Base-by-base conservation (phyloP, 2,797 vertebrate genomes). In the Gymnopithys bicolor region DNA sequence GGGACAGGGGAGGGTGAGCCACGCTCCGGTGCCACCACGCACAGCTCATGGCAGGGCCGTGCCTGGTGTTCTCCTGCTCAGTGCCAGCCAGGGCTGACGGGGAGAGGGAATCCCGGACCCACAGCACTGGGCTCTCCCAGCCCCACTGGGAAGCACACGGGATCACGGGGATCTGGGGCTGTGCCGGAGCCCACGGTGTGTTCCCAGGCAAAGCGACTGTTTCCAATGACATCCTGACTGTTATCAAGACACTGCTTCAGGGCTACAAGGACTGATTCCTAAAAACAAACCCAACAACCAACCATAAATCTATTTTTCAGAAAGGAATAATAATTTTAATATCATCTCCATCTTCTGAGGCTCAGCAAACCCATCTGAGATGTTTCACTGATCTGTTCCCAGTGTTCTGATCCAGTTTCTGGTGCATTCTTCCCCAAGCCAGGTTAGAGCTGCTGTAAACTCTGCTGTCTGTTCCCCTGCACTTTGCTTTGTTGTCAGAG, bases 201-300 rank as follows among this genome's bases (percentile, higher is more conserved):
- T 28, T 43, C 87, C 94, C 23, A 10, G 70, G 14, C 85, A 83
- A 15, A 25, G 45, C 2, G 70, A 97, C 97, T 96, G 96, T 94
- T 95, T 35, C 94, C 58, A 76, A 7, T 6, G 83, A 93, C 96
- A 41, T 94, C 86, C 95, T 64, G 97, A 97, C 97, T 97, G 97
- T 97, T 97, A 97, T 8, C 22, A 66, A 82, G 86, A 84, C 33
- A 35, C 93, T 19, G 13, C 95, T 95, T 97, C 97, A 97, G 97
- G 97, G 96, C 84, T 94, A 94, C 89, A 91, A 85, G 94, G 94
- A 95, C 95, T 96, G n/a, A 39, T 86, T 96, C 84, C 92, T 79
- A 60, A 83, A 66, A 56, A 8, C 43, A 66, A 89, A 73, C 51
- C 35, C 56, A 67, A 84, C 85, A 24, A 23, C 48, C 46, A 64